phyloP scores from a whole-genome alignment of 2,797 vertebrate genomes.

The Schizopygopsis malacanthus region DNA sequence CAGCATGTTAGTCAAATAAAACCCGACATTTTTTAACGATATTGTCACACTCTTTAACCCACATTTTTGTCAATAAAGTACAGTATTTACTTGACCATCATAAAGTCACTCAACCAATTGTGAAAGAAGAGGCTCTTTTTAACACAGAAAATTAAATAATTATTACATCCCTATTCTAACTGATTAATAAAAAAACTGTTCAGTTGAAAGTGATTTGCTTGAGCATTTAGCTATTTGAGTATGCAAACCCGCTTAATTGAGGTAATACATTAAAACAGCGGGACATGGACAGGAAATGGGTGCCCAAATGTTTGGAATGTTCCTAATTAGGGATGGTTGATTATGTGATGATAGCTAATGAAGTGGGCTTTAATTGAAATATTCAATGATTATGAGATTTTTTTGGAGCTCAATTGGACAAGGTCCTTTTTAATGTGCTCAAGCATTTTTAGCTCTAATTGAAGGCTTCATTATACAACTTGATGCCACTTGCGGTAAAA shows the following conservation, averaged over 20 bases:
- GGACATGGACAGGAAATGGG: constrained; percentile 42
- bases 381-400: constrained; percentile 60
- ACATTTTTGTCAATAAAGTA: neutral
- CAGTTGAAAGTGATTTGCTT: constrained; percentile 9
- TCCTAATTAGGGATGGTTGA: constrained; percentile 53
- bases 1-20: neutral
- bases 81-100: neutral
- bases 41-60: neutral
- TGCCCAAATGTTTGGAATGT: constrained; percentile 46
- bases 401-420: constrained; percentile 60
- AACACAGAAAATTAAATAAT: neutral
- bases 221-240: constrained; percentile 30
- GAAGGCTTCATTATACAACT: constrained; percentile 60
- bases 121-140: neutral
- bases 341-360: constrained; percentile 60
- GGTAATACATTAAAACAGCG: constrained; percentile 41
- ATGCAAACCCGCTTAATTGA: constrained; percentile 35
- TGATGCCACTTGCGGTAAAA: constrained; percentile 65
- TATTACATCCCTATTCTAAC: neutral
- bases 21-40: neutral
- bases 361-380: constrained; percentile 58
- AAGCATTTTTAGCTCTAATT: constrained; percentile 66
- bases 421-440: constrained; percentile 57
- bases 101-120: neutral
- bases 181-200: neutral